phyloP scores from a whole-genome alignment of 2,113 vertebrate species.

The Brachyhypopomus gauderio region DNA sequence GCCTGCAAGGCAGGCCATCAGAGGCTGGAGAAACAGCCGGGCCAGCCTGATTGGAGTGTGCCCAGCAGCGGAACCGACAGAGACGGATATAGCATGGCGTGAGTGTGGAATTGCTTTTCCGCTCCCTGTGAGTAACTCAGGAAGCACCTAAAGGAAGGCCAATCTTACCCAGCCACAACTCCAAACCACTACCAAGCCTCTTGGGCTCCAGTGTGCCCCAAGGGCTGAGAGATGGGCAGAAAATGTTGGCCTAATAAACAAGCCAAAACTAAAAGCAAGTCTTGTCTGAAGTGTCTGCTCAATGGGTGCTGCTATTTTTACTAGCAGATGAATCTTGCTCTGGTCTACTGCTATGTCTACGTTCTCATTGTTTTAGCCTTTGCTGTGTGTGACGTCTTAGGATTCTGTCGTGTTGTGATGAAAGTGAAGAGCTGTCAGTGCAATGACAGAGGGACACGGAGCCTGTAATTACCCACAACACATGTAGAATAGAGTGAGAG shows the following conservation, averaged over 20 bases:
- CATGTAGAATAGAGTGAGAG: neutral
- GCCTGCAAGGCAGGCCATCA: slow-evolving; percentile 25
- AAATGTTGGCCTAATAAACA: slow-evolving; percentile 35
- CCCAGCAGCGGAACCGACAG: slow-evolving; percentile 76
- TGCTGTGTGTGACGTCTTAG: neutral
- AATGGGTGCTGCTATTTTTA: neutral
- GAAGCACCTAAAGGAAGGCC: slow-evolving; percentile 69
- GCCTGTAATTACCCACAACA: slow-evolving; percentile 20
- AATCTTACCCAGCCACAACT: slow-evolving; percentile 60
- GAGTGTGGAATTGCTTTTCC: slow-evolving; percentile 79
- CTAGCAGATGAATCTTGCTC: neutral
- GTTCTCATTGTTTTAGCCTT: neutral
- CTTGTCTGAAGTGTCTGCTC: neutral
- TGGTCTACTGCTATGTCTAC: neutral
- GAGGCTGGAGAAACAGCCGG: slow-evolving; percentile 50
- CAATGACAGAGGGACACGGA: neutral
- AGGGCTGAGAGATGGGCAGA: slow-evolving; percentile 32
- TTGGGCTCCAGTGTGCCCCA: slow-evolving; percentile 43
- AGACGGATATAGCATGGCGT: slow-evolving; percentile 76
- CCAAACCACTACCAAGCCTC: slow-evolving; percentile 5
- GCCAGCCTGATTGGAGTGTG: slow-evolving; percentile 71
- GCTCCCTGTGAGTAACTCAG: slow-evolving; percentile 73
- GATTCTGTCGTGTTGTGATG: neutral
- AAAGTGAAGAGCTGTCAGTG: neutral
- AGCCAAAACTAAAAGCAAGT: slow-evolving; percentile 4